These are phyloP conservation scores for Clanis bilineata DNA, from an alignment of 2,888 invertebrate species.

Conservation along the genomic window DNA sequence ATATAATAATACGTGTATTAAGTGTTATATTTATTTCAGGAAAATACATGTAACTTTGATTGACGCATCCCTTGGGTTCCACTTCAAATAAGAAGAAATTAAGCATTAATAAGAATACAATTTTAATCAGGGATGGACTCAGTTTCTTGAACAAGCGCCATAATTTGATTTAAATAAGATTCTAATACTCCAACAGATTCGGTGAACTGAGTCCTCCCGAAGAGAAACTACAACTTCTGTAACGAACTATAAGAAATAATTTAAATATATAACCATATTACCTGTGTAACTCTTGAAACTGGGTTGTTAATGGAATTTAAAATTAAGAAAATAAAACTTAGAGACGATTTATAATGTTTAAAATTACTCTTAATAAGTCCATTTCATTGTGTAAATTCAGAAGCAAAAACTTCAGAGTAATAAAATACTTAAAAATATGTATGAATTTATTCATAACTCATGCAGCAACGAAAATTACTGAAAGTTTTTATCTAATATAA, in stretches of 20 bases:
- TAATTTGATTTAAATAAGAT: not conserved
- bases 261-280: not conserved
- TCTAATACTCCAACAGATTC: too few species aligned
- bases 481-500: too few species aligned
- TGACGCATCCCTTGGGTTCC: conserved; percentile 50
- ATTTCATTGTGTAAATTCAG: not conserved
- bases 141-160: too few species aligned
- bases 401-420: too few species aligned
- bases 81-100: conserved; percentile 42
- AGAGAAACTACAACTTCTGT: not conserved
- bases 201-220: not conserved
- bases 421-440: too few species aligned
- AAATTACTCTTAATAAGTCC: not conserved
- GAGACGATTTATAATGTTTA: not conserved
- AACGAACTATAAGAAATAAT: not conserved
- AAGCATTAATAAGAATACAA: conserved; percentile 25
- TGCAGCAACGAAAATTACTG: too few species aligned
- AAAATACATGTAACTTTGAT: conserved; percentile 70
- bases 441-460: too few species aligned
- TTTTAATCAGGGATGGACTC: conserved; percentile 7
- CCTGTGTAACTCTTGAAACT: not conserved
- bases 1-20: not conserved
- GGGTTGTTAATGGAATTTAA: not conserved
- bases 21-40: conserved; percentile 53
- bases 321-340: not conserved